These are phyloP conservation scores for Gallinago paraguaiae DNA, from an alignment of 2,113 vertebrate species.

Conservation along the genomic window DNA sequence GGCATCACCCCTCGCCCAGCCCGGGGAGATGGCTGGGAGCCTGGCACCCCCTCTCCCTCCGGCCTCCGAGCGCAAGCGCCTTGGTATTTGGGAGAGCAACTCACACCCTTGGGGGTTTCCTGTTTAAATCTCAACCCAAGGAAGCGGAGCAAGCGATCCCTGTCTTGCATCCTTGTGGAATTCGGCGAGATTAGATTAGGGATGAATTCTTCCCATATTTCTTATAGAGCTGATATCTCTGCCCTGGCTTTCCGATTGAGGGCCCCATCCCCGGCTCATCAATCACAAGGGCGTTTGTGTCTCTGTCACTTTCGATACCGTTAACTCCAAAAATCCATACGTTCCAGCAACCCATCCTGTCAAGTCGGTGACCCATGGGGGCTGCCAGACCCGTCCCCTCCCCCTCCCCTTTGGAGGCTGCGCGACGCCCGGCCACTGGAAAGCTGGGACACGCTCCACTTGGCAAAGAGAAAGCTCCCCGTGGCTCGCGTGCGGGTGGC, in stretches of 20 bases:
- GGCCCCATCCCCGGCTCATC: neutral
- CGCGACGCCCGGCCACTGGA: rapidly evolving
- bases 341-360: neutral
- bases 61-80: neutral
- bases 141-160: neutral
- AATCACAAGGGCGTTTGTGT: neutral
- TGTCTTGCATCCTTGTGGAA: conserved; percentile 24
- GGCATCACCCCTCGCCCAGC: neutral
- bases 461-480: neutral
- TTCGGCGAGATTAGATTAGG: conserved; percentile 53
- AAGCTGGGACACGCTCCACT: neutral
- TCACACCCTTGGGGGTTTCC: neutral
- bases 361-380: neutral
- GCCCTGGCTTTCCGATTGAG: neutral
- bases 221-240: conserved; percentile 36
- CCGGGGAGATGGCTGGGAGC: neutral
- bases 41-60: neutral
- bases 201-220: conserved; percentile 59
- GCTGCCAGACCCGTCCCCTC: neutral
- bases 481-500: rapidly evolving
- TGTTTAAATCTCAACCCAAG: conserved; percentile 6
- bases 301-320: neutral
- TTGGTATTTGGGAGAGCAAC: neutral
- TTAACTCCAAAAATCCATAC: neutral
- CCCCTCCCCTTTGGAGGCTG: neutral